These are phyloP conservation scores for Acanthaster planci DNA, from an alignment of 35 echinoderm and acorn worm species.

Conservation along the genomic window DNA sequence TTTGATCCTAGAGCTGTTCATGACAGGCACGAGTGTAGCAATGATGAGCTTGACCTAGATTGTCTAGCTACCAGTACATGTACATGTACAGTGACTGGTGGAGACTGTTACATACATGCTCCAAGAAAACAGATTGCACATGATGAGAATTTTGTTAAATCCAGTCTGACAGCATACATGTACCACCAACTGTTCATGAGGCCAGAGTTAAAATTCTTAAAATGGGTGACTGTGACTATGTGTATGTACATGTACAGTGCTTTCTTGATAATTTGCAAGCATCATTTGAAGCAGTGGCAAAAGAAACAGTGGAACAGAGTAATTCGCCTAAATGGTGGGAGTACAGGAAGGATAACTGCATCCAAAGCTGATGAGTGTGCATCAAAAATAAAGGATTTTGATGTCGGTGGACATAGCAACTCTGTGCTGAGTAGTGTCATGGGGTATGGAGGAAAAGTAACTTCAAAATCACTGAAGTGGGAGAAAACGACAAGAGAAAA, in stretches of 20 bases:
- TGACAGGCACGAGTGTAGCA: not conserved
- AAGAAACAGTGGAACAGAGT: constrained; percentile 2
- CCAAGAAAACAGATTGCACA: not conserved
- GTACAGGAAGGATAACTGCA: not conserved
- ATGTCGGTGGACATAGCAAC: not conserved
- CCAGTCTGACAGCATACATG: not conserved
- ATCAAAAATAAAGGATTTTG: not conserved
- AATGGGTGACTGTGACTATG: not conserved
- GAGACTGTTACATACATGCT: not conserved
- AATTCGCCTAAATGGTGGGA: not conserved
- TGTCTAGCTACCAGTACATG: too few species aligned
- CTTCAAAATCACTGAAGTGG: not conserved
- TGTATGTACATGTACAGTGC: not conserved
- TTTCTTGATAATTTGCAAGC: not conserved
- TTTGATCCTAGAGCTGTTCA: not conserved
- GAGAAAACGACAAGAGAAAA: not conserved
- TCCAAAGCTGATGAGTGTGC: not conserved
- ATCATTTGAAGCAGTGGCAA: not conserved
- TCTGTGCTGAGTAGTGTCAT: not conserved
- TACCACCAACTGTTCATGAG: not conserved
- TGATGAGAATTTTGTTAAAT: not conserved
- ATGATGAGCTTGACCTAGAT: not conserved
- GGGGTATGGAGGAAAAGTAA: not conserved
- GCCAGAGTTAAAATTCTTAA: not conserved
- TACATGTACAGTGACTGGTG: not conserved